Evolutionary conservation across 2,113 vertebrate genomes (phyloP).

Genomic region (Antennarius striatus): DNA sequence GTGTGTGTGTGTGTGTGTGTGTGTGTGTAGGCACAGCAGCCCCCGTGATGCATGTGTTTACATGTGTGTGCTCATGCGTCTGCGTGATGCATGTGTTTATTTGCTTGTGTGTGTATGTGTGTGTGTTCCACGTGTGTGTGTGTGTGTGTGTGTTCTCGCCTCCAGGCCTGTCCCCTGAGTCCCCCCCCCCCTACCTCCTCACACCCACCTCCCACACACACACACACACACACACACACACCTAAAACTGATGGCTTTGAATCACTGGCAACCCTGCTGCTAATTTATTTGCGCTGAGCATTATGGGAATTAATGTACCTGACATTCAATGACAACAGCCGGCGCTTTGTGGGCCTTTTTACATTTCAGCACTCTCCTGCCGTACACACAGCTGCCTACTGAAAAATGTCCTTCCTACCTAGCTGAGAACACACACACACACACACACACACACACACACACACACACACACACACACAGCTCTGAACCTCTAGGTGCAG

Average conservation of each 20-base stretch:
- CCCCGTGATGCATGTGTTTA: constrained; percentile 4
- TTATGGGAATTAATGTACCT: constrained; percentile 98
- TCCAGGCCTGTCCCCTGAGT: constrained; percentile 89
- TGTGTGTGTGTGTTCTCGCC: constrained; percentile 82
- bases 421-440: constrained; percentile 30
- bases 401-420: constrained; percentile 86
- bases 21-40: constrained; percentile 13
- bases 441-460: constrained; percentile 18
- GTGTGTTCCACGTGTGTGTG: constrained; percentile 51
- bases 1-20: constrained; percentile 38
- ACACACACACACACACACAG: constrained; percentile 66
- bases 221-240: constrained; percentile 60
- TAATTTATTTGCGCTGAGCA: constrained; percentile 93
- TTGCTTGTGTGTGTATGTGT: constrained; percentile 47
- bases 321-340: constrained; percentile 93
- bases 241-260: constrained; percentile 92
- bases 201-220: constrained; percentile 14
- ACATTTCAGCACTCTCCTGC: constrained; percentile 89
- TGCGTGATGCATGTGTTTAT: constrained; percentile 56
- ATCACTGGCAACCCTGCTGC: constrained; percentile 89
- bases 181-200: constrained; percentile 74
- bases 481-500: constrained; percentile 99
- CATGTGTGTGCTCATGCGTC: constrained; percentile 83
- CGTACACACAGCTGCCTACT: constrained; percentile 89
- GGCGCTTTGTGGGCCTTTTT: constrained; percentile 88